Base-by-base conservation (phyloP, 2,113 vertebrate species). In the Percina caprodes region DNA sequence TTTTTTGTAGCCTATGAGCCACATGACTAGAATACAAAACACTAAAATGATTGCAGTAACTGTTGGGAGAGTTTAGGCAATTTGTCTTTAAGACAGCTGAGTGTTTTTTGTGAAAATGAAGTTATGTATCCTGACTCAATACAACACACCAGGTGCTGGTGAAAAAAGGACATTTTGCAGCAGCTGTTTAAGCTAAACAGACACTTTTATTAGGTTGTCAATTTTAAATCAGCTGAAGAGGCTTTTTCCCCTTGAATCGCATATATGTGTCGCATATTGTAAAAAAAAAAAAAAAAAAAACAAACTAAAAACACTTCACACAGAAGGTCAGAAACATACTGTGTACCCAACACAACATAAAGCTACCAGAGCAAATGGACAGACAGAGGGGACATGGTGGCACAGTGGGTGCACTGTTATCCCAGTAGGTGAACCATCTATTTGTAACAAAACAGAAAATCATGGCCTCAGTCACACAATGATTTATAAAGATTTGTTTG, bases 1-100 rank as follows among this genome's bases (percentile, higher is more conserved):
- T 79, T 73, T 66, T 89, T 49, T 63, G 80, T 74, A 79, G 59
- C 77, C 63, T 73, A 14, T 2, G 58, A 74, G 77, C 62, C 62
- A 55, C 68, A 63, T 35, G 54, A 77, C 56, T 72, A 63, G 48
- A 58, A 79, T 69, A 2, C 3, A 59, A 55, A 48, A 35, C 48
- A 52, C 35, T 67, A 48, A 80, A 69, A 69, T 52, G 51, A 88
- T 65, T 82, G 69, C 74, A 45, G 35, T 21, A 12, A 54, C 67
- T 42, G 62, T 58, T 72, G 5, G 5, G 6, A 46, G 55, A 14
- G 7, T 62, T 56, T 59, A 56, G 18, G 59, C 24, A 72, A 83
- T 79, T 59, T 24, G 23, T 82, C 74, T 69, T 88, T 11, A 75
- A 84, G 63, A 52, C 56, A 83, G 51, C 51, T 1, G 23, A 68